Conservation (phyloP, 2,888 invertebrate genomes). For the Metalampra italica region DNA sequence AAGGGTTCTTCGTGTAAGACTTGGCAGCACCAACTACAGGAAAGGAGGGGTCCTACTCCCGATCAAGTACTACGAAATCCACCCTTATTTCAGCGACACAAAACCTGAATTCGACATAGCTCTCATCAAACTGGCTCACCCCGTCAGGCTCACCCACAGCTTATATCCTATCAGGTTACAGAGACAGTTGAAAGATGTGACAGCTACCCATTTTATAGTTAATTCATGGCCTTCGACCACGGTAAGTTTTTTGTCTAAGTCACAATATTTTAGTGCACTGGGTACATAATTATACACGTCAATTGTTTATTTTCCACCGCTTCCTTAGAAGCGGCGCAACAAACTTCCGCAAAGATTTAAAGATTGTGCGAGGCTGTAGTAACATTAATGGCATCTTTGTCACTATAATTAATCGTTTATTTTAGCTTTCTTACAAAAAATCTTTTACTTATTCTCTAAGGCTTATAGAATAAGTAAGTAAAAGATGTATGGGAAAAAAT, state of each 20-base stretch:
- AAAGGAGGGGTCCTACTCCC: conserved; percentile 47
- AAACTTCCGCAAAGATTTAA: too few species aligned
- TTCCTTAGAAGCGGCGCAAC: too few species aligned
- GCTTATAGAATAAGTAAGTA: too few species aligned
- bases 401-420: too few species aligned
- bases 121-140: conserved; percentile 38
- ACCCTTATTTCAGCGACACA: conserved; percentile 52
- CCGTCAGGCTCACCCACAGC: conserved; percentile 31
- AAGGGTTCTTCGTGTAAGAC: conserved; percentile 43
- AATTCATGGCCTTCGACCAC: conserved; percentile 43
- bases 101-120: conserved; percentile 55
- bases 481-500: too few species aligned
- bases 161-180: conserved; percentile 44
- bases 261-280: too few species aligned
- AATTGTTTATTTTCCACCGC: too few species aligned
- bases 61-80: conserved; percentile 49
- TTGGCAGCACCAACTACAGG: conserved; percentile 59
- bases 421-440: too few species aligned
- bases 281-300: too few species aligned
- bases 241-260: conserved; percentile 23
- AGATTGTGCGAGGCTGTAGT: too few species aligned
- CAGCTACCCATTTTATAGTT: conserved; percentile 51
- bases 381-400: too few species aligned
- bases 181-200: conserved; percentile 21
- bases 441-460: too few species aligned